Conservation (phyloP, 1,140 invertebrate species). For the Pogonomyrmex barbatus region DNA sequence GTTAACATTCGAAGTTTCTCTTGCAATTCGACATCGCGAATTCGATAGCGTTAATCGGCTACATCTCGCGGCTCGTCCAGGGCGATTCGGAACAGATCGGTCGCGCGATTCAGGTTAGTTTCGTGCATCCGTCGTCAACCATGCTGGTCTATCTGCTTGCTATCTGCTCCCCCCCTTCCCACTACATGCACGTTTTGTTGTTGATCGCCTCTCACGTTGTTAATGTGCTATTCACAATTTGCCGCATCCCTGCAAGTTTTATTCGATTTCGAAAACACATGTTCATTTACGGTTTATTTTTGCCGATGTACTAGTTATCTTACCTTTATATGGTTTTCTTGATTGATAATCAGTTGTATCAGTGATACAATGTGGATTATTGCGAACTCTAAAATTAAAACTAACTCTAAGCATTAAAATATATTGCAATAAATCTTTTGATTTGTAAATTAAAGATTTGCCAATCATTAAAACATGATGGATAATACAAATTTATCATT, state of each 20-base stretch:
- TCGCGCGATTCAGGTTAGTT: slow-evolving; percentile 80
- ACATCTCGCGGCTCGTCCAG: slow-evolving; percentile 32
- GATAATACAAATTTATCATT: background rate
- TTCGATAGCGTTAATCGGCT: background rate
- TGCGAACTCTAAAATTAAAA: background rate
- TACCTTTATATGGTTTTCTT: background rate
- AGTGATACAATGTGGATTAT: background rate
- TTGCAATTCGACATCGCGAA: background rate
- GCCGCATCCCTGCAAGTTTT: background rate
- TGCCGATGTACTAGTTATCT: background rate
- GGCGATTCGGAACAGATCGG: slow-evolving; percentile 24
- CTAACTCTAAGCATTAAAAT: background rate
- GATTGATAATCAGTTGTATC: background rate
- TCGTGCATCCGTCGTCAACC: slow-evolving; percentile 65
- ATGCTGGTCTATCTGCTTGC: slow-evolving; percentile 21
- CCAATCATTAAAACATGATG: background rate
- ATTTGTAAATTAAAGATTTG: background rate
- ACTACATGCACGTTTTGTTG: background rate
- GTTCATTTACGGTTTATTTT: background rate
- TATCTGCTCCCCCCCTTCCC: background rate
- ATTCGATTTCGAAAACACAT: background rate
- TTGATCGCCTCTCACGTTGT: background rate
- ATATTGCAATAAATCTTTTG: background rate
- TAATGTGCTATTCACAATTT: background rate
- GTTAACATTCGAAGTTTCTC: background rate